Evolutionary conservation across 2,797 vertebrate genomes (phyloP).

Genomic region (Mormyrus proboscirostris): DNA sequence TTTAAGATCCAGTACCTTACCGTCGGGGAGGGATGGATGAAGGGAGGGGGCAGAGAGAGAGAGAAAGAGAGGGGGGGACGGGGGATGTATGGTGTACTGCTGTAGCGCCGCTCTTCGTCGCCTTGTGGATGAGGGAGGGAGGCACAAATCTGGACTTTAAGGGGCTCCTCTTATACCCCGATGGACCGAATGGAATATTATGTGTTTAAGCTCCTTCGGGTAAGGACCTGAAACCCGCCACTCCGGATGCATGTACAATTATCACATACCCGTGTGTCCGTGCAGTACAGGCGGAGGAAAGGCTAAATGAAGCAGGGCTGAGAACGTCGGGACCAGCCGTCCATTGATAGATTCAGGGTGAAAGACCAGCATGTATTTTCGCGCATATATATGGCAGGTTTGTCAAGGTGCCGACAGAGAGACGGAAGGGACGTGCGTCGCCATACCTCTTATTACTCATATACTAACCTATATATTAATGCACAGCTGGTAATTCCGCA

Average conservation of each 20-base stretch:
- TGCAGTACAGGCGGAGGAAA: slow-evolving; percentile 2
- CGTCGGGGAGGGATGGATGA: slow-evolving; percentile 18
- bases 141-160: slow-evolving; percentile 52
- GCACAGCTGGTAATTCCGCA: slow-evolving; percentile 28
- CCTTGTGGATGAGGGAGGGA: slow-evolving; percentile 45
- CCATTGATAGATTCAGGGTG: neutral
- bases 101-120: slow-evolving; percentile 46
- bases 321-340: neutral
- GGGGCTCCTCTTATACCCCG: slow-evolving; percentile 38
- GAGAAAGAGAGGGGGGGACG: slow-evolving; percentile 35
- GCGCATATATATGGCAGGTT: slow-evolving; percentile 35
- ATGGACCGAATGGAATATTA: slow-evolving; percentile 45
- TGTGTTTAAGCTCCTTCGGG: slow-evolving; percentile 55
- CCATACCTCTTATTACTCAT: neutral
- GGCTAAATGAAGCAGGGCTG: neutral
- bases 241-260: slow-evolving; percentile 32
- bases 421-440: slow-evolving; percentile 28
- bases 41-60: slow-evolving; percentile 30
- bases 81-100: slow-evolving; percentile 30
- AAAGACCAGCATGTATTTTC: slow-evolving; percentile 7
- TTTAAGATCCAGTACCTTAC: slow-evolving; percentile 55
- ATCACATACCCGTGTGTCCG: slow-evolving; percentile 22
- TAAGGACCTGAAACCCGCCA: slow-evolving; percentile 45
- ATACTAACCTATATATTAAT: slow-evolving; percentile 7
- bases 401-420: slow-evolving; percentile 28